Evolutionary conservation across 2,888 invertebrate species (phyloP).

Genomic region (Elmis aenea): DNA sequence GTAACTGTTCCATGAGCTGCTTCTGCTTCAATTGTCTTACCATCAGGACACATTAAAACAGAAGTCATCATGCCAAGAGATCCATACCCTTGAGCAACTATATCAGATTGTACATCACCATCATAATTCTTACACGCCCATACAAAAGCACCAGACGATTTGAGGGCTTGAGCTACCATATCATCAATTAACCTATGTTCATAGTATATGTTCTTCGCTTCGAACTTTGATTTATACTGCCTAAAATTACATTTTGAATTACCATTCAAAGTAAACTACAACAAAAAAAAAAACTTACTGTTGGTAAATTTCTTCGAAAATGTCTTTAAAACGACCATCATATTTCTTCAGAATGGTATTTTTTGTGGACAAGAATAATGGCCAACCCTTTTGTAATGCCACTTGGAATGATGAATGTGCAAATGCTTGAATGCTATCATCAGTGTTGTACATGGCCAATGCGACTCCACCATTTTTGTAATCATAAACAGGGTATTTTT

Average conservation of each 20-base stretch:
- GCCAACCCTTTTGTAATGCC: conserved; percentile 79
- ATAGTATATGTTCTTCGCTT: conserved; percentile 78
- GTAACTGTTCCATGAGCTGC: conserved; percentile 92
- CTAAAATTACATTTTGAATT: conserved; percentile 48
- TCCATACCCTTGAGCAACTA: conserved; percentile 75
- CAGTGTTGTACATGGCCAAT: conserved; percentile 89
- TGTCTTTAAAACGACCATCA: conserved; percentile 88
- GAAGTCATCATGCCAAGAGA: conserved; percentile 89
- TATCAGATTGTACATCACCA: conserved; percentile 86
- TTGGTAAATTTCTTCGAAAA: conserved; percentile 83
- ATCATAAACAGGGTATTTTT: conserved; percentile 59
- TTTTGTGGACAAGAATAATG: conserved; percentile 85
- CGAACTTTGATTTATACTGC: conserved; percentile 69
- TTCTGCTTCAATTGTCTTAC: conserved; percentile 83
- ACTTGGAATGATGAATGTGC: conserved; percentile 87
- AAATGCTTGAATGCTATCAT: conserved; percentile 77
- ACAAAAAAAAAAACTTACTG: conserved; percentile 51
- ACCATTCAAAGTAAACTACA: not conserved
- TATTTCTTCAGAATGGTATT: conserved; percentile 87
- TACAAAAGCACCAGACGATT: conserved; percentile 80
- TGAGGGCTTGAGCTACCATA: conserved; percentile 83
- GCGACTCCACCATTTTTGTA: conserved; percentile 72
- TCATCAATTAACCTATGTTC: conserved; percentile 89
- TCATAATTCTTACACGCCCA: conserved; percentile 95
- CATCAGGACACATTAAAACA: conserved; percentile 83